Evolutionary conservation across 2,888 invertebrate genomes (phyloP).

Genomic region (Anaspis maculata): DNA sequence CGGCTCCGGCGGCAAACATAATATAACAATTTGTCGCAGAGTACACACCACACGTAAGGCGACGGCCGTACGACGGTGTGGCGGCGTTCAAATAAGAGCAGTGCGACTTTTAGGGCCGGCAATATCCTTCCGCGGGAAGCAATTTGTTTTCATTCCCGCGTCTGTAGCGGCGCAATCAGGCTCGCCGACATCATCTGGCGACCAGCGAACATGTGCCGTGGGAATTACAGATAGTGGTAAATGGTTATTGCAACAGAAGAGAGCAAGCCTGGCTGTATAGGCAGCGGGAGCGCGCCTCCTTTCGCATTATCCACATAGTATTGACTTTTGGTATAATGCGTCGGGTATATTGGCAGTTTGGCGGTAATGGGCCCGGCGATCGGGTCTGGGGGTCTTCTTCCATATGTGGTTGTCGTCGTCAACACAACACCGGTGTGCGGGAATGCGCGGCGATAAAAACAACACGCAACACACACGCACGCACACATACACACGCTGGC

Average conservation of each 20-base stretch:
- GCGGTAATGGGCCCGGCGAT: constrained; percentile 33
- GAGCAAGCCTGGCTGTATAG: no score
- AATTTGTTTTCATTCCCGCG: constrained; percentile 40
- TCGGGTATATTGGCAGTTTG: constrained; percentile 38
- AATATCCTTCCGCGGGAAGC: constrained; percentile 40
- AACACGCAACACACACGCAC: no score
- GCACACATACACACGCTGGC: no score
- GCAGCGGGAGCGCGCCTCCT: constrained; percentile 27
- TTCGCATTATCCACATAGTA: constrained; percentile 34
- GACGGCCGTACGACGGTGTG: constrained; percentile 26
- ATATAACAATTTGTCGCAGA: constrained; percentile 31
- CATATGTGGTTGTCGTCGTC: constrained; percentile 23
- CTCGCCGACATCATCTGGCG: constrained; percentile 35
- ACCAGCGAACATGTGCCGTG: constrained; percentile 35
- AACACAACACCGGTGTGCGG: constrained; percentile 17
- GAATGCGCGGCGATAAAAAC: constrained; percentile 36
- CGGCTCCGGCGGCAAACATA: constrained; percentile 26
- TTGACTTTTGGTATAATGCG: constrained; percentile 41
- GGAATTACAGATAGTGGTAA: constrained; percentile 41
- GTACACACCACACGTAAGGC: constrained; percentile 29
- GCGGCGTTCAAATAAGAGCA: constrained; percentile 25
- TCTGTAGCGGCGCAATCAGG: constrained; percentile 26
- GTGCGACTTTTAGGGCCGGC: constrained; percentile 33
- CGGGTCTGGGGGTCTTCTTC: constrained; percentile 25
- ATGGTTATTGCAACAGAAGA: constrained; percentile 39